phyloP scores from a whole-genome alignment of 1,140 invertebrate genomes.

The Macrostomum lignano region DNA sequence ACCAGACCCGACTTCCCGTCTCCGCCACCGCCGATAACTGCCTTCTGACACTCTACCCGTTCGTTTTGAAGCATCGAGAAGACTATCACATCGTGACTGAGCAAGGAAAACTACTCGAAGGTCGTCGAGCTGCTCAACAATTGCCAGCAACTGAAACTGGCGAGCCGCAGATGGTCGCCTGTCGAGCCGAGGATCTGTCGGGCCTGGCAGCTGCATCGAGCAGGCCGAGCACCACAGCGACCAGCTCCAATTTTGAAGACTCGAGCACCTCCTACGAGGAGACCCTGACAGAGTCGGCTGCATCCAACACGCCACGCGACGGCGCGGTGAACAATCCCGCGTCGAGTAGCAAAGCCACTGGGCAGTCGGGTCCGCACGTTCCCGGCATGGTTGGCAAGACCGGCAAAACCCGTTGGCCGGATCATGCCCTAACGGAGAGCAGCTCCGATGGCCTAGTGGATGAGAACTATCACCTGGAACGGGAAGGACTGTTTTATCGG shows the following conservation, averaged over 20 bases:
- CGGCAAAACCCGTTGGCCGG: conserved; percentile 19
- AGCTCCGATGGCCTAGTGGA: no score
- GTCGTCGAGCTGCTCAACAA: no score
- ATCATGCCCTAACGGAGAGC: conserved; percentile 21
- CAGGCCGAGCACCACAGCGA: conserved; percentile 19
- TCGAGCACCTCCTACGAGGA: conserved; percentile 20
- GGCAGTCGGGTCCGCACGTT: conserved; percentile 9
- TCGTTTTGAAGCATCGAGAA: conserved; percentile 18
- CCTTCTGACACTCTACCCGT: conserved; percentile 23
- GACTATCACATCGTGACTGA: conserved; percentile 27
- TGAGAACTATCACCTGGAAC: no score
- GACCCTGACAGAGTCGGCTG: conserved; percentile 6
- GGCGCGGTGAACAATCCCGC: conserved; percentile 19
- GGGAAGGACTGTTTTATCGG: no score
- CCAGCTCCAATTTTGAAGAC: conserved; percentile 20
- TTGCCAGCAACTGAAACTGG: no score
- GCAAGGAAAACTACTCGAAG: conserved; percentile 18
- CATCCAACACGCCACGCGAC: conserved; percentile 13
- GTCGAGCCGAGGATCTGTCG: no score
- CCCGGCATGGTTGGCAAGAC: conserved; percentile 12
- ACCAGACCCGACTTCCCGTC: conserved; percentile 14
- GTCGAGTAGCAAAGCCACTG: conserved; percentile 11
- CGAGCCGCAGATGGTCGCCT: no score
- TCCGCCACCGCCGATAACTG: conserved; percentile 25
- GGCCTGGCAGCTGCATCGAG: conserved; percentile 10